phyloP scores from a whole-genome alignment of 1,140 invertebrate genomes.

The Drosophila azteca region DNA sequence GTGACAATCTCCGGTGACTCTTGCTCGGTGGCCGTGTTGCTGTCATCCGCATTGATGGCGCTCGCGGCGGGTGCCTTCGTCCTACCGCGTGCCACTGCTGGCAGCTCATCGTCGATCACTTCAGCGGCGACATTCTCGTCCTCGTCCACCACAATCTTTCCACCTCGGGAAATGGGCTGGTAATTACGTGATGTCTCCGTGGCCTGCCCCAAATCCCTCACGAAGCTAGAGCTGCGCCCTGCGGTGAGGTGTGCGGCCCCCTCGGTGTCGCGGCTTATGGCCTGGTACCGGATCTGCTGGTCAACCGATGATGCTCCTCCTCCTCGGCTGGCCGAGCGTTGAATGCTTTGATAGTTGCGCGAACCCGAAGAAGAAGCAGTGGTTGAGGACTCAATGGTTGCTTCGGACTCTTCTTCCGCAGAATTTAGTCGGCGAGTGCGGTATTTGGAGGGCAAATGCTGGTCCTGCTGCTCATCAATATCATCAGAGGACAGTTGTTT shows the following conservation, averaged over 20 bases:
- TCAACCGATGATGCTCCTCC: constrained; percentile 4
- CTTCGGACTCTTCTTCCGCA: constrained; percentile 42
- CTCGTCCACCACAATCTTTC: constrained; percentile 35
- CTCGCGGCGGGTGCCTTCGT: constrained; percentile 46
- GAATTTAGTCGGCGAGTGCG: constrained; percentile 53
- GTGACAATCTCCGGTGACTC: constrained; percentile 44
- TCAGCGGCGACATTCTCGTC: constrained; percentile 71
- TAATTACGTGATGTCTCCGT: not conserved
- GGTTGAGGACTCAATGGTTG: constrained; percentile 8
- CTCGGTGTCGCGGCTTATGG: constrained; percentile 46
- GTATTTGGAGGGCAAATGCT: constrained; percentile 20
- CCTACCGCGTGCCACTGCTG: constrained; percentile 25
- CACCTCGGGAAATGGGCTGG: constrained; percentile 48
- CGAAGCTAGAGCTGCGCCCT: constrained; percentile 56
- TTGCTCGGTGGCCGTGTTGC: constrained; percentile 60
- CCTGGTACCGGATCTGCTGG: constrained; percentile 57
- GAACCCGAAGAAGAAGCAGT: not conserved
- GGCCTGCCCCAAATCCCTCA: constrained; percentile 29
- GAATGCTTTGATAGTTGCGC: constrained; percentile 47
- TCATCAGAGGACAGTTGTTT: constrained; percentile 53
- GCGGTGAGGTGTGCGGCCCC: constrained; percentile 50
- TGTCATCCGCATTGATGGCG: constrained; percentile 38
- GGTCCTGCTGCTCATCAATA: constrained; percentile 7
- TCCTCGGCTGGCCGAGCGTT: constrained; percentile 1
- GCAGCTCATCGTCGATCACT: constrained; percentile 54